Evolutionary conservation across 2,888 invertebrate genomes (phyloP).

Genomic region (Craniophora ligustri): DNA sequence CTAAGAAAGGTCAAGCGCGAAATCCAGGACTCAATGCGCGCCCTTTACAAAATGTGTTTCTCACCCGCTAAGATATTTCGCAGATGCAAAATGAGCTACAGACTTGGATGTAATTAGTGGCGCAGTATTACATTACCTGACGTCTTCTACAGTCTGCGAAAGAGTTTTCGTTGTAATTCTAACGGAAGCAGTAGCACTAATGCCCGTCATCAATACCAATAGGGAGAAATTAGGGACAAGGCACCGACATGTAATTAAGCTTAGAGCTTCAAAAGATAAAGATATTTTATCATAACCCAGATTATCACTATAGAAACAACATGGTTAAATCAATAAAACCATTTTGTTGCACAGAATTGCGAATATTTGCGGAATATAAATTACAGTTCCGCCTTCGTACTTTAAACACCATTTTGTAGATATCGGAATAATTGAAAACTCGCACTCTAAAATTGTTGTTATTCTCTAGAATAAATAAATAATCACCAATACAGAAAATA

Average conservation of each 20-base stretch:
- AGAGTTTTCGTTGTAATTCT: slow-evolving; percentile 79
- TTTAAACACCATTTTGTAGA: slow-evolving; percentile 68
- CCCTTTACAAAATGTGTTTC: slow-evolving; percentile 64
- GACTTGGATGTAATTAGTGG: slow-evolving; percentile 3
- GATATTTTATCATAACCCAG: slow-evolving; percentile 58
- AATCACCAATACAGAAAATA: slow-evolving; percentile 67
- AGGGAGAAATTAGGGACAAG: slow-evolving; percentile 53
- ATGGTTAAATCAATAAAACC: slow-evolving; percentile 80
- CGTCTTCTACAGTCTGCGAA: slow-evolving; percentile 59
- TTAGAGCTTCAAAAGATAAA: slow-evolving; percentile 54
- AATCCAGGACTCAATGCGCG: slow-evolving; percentile 71
- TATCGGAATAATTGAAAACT: slow-evolving; percentile 51
- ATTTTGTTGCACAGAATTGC: slow-evolving; percentile 69
- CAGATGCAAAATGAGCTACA: not conserved
- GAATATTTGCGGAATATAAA: slow-evolving; percentile 66
- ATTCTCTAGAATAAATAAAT: slow-evolving; percentile 44
- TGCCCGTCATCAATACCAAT: slow-evolving; percentile 82
- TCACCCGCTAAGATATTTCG: slow-evolving; percentile 36
- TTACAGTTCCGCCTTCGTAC: slow-evolving; percentile 59
- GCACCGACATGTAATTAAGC: slow-evolving; percentile 53
- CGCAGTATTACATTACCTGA: slow-evolving; percentile 64
- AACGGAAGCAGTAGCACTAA: slow-evolving; percentile 83
- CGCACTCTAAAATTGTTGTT: slow-evolving; percentile 50
- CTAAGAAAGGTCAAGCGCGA: slow-evolving; percentile 83
- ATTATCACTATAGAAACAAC: slow-evolving; percentile 81